Evolutionary conservation across 2,113 vertebrate species (phyloP).

Genomic region (Ptilonorhynchus violaceus): DNA sequence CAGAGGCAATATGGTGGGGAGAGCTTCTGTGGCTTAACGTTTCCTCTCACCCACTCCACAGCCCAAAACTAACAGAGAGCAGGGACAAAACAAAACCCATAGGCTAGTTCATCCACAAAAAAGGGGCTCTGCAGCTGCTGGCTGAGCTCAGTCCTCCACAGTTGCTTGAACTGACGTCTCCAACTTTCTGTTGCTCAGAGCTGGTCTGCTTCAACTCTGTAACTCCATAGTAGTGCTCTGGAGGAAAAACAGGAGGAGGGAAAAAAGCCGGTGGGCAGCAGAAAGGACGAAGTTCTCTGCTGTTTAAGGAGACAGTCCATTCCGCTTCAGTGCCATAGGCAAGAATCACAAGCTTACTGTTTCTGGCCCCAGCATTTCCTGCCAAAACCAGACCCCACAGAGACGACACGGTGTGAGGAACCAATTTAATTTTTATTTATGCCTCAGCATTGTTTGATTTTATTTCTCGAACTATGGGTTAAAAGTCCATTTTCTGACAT

Average conservation of each 20-base stretch:
- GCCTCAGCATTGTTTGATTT: too few species aligned
- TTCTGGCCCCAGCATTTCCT: not conserved
- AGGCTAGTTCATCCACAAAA: not conserved
- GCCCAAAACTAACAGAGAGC: not conserved
- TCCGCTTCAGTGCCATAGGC: not conserved
- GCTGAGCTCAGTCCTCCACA: not conserved
- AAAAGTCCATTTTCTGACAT: too few species aligned
- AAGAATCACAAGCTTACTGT: accelerated
- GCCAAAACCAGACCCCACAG: not conserved
- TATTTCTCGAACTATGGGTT: too few species aligned
- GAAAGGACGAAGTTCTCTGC: not conserved
- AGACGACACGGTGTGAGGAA: too few species aligned
- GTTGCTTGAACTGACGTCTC: not conserved
- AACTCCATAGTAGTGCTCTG: not conserved
- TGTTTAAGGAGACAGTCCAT: not conserved
- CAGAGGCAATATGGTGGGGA: not conserved
- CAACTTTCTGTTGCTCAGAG: accelerated
- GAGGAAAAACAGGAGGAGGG: too few species aligned
- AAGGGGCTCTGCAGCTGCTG: not conserved
- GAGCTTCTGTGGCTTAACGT: accelerated
- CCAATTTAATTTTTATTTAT: too few species aligned
- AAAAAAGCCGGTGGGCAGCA: not conserved
- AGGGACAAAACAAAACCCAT: not conserved
- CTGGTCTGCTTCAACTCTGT: not conserved
- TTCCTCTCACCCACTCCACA: accelerated